A percentile compares a stretch with the other conserved stretches of the same genome.
phyloP scores from a whole-genome alignment of 2,113 vertebrate genomes.

The Macrotus californicus region DNA sequence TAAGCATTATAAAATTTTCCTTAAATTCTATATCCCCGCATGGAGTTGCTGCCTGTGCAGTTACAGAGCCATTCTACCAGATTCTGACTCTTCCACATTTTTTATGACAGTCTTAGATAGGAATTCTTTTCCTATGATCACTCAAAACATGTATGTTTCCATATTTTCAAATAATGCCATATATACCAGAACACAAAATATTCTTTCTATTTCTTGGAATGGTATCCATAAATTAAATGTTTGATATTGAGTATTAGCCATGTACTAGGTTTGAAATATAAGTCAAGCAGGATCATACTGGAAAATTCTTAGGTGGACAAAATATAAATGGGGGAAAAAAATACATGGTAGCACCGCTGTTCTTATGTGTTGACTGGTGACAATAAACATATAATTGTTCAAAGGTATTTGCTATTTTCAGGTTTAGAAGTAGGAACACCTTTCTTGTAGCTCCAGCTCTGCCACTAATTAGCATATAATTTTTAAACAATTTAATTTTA shows the following conservation, averaged over 20 bases:
- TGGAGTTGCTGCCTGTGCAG: conserved; percentile 43
- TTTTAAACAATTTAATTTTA: conserved; percentile 30
- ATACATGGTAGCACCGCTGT: not conserved
- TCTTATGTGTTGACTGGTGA: not conserved
- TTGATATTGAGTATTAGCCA: not conserved
- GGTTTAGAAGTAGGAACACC: not conserved
- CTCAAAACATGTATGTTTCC: not conserved
- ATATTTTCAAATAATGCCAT: conserved; percentile 6
- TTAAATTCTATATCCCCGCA: conserved; percentile 55
- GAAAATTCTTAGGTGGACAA: not conserved
- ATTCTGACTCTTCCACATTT: conserved; percentile 17
- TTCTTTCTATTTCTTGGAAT: not conserved
- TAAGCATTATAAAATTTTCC: conserved; percentile 50
- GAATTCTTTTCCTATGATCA: conserved; percentile 5
- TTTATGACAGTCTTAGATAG: conserved; percentile 48
- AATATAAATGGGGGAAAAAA: not conserved
- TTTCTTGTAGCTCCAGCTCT: not conserved
- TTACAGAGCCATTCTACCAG: conserved; percentile 48
- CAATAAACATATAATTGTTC: not conserved
- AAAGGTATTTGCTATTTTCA: not conserved
- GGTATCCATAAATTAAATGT: not conserved
- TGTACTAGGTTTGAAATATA: not conserved
- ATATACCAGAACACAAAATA: not conserved
- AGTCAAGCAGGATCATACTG: not conserved
- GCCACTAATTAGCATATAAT: not conserved